Conservation (phyloP, 2,888 invertebrate genomes). For the Nesidiocoris tenuis region DNA sequence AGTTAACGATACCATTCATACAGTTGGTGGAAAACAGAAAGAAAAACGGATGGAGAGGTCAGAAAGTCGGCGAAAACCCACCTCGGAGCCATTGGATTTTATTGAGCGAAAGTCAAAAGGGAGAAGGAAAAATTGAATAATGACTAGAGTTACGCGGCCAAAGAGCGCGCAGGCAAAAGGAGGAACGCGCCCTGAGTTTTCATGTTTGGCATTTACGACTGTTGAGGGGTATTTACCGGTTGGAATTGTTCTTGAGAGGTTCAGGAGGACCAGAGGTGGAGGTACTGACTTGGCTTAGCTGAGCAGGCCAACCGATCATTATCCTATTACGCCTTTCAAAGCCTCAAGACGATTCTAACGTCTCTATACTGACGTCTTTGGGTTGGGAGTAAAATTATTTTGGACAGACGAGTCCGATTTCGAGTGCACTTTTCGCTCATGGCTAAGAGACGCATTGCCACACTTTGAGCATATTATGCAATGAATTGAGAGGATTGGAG, state of each 20-base stretch:
- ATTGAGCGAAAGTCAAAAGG: background rate
- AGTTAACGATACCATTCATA: conserved; percentile 20
- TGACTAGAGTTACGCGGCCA: conserved; percentile 8
- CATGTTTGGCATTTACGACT: conserved; percentile 44
- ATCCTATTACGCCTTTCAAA: conserved; percentile 35
- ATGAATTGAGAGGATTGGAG: too few relatives aligned
- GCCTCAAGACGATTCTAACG: conserved; percentile 23
- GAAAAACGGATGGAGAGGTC: background rate
- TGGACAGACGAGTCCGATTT: too few relatives aligned
- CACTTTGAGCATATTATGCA: too few relatives aligned
- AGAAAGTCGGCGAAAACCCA: background rate
- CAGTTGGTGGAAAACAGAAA: conserved; percentile 29
- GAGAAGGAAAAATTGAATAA: conserved; percentile 38
- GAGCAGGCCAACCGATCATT: conserved; percentile 28
- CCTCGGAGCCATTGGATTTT: too few relatives aligned
- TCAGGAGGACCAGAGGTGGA: background rate
- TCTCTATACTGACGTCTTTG: conserved; percentile 33
- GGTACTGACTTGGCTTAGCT: background rate
- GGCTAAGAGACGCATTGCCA: too few relatives aligned
- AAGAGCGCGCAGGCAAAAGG: conserved; percentile 9
- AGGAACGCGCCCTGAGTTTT: conserved; percentile 16
- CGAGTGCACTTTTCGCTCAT: too few relatives aligned
- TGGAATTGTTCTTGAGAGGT: background rate
- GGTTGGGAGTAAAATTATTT: conserved; percentile 34
- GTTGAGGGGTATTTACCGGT: conserved; percentile 29